Percentiles rank a stretch among this genome's conserved stretches.
Conservation (phyloP, 2,113 vertebrate species). For the Pampusana beccarii region DNA sequence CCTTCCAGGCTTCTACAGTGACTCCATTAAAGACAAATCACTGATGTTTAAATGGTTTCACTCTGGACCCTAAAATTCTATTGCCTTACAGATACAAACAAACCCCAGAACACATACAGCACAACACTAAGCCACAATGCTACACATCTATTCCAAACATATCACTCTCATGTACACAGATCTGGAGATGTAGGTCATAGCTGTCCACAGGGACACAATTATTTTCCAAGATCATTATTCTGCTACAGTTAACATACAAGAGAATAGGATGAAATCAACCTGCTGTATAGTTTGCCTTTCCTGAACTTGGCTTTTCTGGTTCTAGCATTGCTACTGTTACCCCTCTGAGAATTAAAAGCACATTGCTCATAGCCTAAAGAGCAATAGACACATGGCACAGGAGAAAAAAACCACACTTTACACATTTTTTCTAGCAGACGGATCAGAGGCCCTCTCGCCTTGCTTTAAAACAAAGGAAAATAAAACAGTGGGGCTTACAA, state of each 20-base stretch:
- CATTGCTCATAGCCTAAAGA: not conserved
- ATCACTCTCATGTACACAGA: not conserved
- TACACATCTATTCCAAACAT: not conserved
- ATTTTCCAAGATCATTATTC: not conserved
- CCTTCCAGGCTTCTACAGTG: not conserved
- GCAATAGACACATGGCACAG: not conserved
- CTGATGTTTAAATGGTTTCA: not conserved
- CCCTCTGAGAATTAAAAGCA: not conserved
- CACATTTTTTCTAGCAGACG: not conserved
- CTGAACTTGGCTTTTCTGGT: not conserved
- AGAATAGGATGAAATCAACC: not conserved
- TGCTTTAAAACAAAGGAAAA: not conserved
- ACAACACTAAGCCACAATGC: not conserved
- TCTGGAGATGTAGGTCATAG: not conserved
- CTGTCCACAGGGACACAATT: not conserved
- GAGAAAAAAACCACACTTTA: not conserved
- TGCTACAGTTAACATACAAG: not conserved
- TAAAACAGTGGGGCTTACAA: not conserved
- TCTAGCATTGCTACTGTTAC: not conserved
- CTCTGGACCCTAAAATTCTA: not conserved
- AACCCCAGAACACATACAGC: not conserved
- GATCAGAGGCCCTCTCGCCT: not conserved
- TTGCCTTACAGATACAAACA: not conserved
- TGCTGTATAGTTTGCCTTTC: not conserved
- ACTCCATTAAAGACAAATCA: not conserved